Evolutionary conservation across 2,888 invertebrate genomes (phyloP), one percentile per base, ranked within the genome.

Genomic region (Epinotia bilunana): DNA sequence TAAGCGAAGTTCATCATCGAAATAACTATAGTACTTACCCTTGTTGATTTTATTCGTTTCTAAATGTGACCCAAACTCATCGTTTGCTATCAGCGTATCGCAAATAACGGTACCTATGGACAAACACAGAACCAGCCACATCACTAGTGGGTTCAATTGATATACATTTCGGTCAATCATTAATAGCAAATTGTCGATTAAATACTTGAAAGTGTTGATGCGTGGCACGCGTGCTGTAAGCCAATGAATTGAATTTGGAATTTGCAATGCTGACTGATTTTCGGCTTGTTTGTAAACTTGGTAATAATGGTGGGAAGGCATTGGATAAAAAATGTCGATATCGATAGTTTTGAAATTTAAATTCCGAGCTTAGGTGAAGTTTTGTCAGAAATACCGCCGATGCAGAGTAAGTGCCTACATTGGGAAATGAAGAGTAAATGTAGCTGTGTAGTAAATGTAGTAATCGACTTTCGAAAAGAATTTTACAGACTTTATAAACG

Each of bases 41-140:
- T 91, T 93, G 0, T 93, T 78, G 0, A 90, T 80, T 60, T 89
- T 93, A 70, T 88, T 91, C n/a, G 87, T 80, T 16, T 92, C 91
- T 16, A 87, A 72, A 55, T 82, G 87, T 0, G 88, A 86, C 18
- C 83, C 6, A 1, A 69, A 11, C 5, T 58, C 43, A 11, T 7
- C 23, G 7, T 46, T n/a, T 13, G 18, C 1, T 20, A 43, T 16
- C 3, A 60, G 12, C 1, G 33, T 3, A 0, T 60, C 58, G n/a
- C 23, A n/a, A 23, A n/a, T 28, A 12, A 69, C 69, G 46, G 28
- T 6, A 2, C 58, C 20, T 69, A 69, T 69, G 43, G 58, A 69
- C 16, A 69, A 46, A 55, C 55, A 3, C 1, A 69, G 43, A 28
- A 69, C 6, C 11, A 58, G 12, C 46, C 13, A 60, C 58, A 69